Conservation (phyloP, 2,797 vertebrate species). For the Somateria mollissima region DNA sequence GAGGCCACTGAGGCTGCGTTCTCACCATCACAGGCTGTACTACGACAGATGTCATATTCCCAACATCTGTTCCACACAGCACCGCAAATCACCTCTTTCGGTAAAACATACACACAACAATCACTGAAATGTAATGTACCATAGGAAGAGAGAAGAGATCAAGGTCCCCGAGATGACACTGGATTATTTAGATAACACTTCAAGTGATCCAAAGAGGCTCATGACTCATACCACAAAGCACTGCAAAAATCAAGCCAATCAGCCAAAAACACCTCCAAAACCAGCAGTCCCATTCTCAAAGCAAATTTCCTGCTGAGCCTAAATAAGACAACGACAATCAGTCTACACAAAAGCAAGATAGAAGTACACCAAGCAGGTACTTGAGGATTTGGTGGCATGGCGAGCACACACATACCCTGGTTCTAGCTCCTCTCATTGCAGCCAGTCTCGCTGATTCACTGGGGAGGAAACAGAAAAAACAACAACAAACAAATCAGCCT, state of each 20-base stretch:
- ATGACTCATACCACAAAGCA: neutral
- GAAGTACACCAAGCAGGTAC: neutral
- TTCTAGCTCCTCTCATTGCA: neutral
- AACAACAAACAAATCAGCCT: neutral
- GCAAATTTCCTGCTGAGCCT: neutral
- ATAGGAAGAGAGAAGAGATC: neutral
- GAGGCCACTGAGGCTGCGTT: neutral
- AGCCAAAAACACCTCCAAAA: neutral
- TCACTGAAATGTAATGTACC: neutral
- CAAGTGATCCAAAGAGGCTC: neutral
- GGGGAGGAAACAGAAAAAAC: neutral
- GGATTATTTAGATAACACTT: neutral
- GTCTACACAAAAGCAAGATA: neutral
- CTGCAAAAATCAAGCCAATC: neutral
- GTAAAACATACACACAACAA: neutral
- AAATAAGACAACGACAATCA: neutral
- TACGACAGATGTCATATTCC: neutral
- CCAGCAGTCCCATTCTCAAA: neutral
- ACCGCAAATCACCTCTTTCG: neutral
- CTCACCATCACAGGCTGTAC: neutral
- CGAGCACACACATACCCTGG: neutral
- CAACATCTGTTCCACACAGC: neutral
- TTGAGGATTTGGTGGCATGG: accelerated
- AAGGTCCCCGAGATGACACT: neutral
- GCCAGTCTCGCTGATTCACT: neutral